These are phyloP conservation scores for Leptinotarsa defecta DNA, from an alignment of 1,140 invertebrate species.

Conservation along the genomic window DNA sequence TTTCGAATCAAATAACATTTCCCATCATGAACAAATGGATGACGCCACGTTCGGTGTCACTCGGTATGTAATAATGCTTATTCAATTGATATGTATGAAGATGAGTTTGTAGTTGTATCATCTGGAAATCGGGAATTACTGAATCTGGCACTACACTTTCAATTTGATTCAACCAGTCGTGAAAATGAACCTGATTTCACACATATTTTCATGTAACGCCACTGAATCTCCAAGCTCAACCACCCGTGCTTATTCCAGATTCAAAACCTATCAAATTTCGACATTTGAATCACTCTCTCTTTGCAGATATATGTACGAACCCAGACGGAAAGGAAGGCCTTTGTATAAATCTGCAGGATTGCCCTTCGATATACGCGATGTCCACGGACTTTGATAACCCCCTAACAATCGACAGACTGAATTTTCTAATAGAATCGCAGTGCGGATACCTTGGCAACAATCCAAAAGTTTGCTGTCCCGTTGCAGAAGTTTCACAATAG, in stretches of 20 bases:
- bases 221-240: not conserved
- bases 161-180: too few species aligned
- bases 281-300: slow-evolving; percentile 9
- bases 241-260: not conserved
- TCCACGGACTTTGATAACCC: slow-evolving; percentile 40
- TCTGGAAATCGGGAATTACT: too few species aligned
- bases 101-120: too few species aligned
- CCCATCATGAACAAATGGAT: too few species aligned
- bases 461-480: slow-evolving; percentile 41
- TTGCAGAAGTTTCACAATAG: slow-evolving; percentile 22
- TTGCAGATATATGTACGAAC: slow-evolving; percentile 35
- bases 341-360: slow-evolving; percentile 39
- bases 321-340: slow-evolving; percentile 32
- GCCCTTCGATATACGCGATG: slow-evolving; percentile 34
- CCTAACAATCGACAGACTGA: slow-evolving; percentile 38
- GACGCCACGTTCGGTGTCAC: too few species aligned
- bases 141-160: too few species aligned
- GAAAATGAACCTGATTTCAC: too few species aligned
- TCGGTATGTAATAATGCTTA: too few species aligned
- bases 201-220: not conserved
- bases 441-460: slow-evolving; percentile 36
- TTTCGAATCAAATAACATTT: too few species aligned
- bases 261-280: not conserved
- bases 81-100: too few species aligned
- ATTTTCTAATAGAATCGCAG: slow-evolving; percentile 39